A percentile compares a stretch with the other conserved stretches of the same genome.
Conservation (phyloP, 2,888 invertebrate species). For the Stenolophus ochropezus region DNA sequence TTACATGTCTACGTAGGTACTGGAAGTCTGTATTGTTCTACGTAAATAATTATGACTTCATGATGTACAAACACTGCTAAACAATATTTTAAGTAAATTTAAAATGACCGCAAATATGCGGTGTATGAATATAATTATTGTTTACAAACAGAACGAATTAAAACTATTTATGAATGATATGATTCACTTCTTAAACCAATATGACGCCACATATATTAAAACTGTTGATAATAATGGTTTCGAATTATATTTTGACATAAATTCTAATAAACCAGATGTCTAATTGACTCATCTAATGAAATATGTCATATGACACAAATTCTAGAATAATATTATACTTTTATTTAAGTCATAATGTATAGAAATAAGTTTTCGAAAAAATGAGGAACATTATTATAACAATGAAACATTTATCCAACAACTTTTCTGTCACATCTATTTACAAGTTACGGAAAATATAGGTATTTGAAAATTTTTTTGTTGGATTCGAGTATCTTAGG, state of each 20-base stretch:
- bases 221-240: conserved; percentile 1
- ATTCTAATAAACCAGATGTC: conserved; percentile 14
- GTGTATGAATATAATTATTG: conserved; percentile 8
- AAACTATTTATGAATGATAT: background rate
- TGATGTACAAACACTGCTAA: background rate
- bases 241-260: conserved; percentile 9
- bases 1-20: too few species aligned
- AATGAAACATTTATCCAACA: too few species aligned
- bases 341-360: too few species aligned
- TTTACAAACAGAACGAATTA: conserved; percentile 15
- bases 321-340: too few species aligned
- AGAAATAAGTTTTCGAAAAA: too few species aligned
- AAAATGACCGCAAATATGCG: background rate
- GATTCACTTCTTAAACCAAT: conserved; percentile 11
- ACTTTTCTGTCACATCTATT: too few species aligned
- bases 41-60: background rate
- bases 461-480: too few species aligned
- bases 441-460: too few species aligned
- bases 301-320: background rate
- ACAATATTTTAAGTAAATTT: background rate
- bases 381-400: too few species aligned
- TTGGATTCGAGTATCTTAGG: too few species aligned
- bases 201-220: conserved; percentile 8
- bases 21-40: background rate
- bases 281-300: too few species aligned